These are phyloP conservation scores for Tiliacea aurago DNA, from an alignment of 2,888 invertebrate species.

Conservation along the genomic window DNA sequence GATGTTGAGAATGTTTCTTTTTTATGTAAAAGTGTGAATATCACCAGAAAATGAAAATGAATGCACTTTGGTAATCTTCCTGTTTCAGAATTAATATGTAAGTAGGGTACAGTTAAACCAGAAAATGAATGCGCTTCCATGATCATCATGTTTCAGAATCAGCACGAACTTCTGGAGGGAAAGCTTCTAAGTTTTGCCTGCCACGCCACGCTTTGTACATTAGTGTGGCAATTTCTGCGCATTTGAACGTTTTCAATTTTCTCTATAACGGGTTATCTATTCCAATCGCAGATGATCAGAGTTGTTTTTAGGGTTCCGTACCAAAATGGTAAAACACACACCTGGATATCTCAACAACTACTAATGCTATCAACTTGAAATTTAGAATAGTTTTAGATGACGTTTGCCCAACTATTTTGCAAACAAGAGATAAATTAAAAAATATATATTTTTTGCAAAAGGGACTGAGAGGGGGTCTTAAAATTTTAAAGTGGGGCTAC, in stretches of 20 bases:
- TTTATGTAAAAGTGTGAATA: neutral
- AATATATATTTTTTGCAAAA: no score
- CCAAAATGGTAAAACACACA: no score
- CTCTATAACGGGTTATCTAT: neutral
- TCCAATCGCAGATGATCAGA: neutral
- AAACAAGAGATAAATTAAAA: no score
- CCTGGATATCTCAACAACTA: no score
- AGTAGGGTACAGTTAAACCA: neutral
- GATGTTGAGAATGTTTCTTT: constrained; percentile 1
- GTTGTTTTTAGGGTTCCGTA: no score
- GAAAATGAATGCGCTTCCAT: neutral
- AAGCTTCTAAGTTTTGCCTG: neutral
- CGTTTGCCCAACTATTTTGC: no score
- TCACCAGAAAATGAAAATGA: neutral
- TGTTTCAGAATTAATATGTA: neutral
- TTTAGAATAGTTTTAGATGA: no score
- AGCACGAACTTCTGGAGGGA: neutral
- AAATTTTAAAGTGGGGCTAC: no score
- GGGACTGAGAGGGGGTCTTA: no score
- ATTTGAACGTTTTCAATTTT: neutral
- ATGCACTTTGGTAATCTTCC: neutral
- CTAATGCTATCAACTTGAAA: no score
- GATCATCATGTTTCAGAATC: neutral
- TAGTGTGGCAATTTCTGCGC: neutral
- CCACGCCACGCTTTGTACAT: no score